Conservation (phyloP, 1,140 invertebrate genomes). For the Drosophila burlai region DNA sequence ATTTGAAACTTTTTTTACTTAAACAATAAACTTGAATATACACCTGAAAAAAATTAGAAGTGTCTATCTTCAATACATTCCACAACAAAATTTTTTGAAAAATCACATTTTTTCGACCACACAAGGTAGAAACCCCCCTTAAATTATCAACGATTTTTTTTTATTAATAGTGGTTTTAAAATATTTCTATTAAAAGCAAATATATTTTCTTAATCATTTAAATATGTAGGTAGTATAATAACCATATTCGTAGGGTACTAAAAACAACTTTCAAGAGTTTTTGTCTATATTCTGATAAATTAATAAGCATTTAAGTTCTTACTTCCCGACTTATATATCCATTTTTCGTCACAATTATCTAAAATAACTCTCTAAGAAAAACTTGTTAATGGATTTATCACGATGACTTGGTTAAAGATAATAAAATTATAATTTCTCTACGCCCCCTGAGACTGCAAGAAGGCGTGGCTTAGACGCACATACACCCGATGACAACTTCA, state of each 20-base stretch:
- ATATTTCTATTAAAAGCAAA: neutral
- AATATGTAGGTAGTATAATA: neutral
- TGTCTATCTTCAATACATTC: no score
- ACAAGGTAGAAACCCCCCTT: no score
- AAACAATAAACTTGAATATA: no score
- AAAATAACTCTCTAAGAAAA: neutral
- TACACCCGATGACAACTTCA: constrained; percentile 38
- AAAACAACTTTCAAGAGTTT: neutral
- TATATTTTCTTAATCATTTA: neutral
- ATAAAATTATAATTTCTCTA: constrained; percentile 46
- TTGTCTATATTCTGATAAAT: neutral
- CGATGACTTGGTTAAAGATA: constrained; percentile 8
- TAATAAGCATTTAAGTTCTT: neutral
- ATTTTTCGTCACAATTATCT: neutral
- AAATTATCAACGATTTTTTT: neutral
- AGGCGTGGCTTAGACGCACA: constrained; percentile 12
- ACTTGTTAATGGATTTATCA: neutral
- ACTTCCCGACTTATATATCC: neutral
- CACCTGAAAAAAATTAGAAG: no score
- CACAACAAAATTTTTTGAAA: no score
- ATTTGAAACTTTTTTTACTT: no score
- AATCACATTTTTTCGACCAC: no score
- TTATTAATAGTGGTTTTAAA: no score
- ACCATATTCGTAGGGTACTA: neutral
- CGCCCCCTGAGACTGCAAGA: constrained; percentile 10